Conservation (phyloP, 2,888 invertebrate genomes). For the Acanthosepion pharaonis region DNA sequence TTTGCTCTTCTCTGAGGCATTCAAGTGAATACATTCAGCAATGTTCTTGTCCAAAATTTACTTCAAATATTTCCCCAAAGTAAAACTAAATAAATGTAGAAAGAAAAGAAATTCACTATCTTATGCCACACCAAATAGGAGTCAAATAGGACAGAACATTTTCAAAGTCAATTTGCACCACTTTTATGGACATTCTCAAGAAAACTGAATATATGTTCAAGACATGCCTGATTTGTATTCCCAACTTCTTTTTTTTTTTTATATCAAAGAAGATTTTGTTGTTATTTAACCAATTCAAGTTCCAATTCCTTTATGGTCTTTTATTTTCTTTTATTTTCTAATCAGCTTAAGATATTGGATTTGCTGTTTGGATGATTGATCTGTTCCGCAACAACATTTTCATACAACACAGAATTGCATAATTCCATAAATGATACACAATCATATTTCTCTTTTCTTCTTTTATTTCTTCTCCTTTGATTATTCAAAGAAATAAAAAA, state of each 20-base stretch:
- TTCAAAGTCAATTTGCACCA: neutral
- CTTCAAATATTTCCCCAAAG: neutral
- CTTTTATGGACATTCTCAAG: neutral
- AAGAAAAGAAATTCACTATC: neutral
- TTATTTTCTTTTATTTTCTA: neutral
- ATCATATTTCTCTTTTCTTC: neutral
- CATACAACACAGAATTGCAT: neutral
- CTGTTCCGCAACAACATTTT: neutral
- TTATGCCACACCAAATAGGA: neutral
- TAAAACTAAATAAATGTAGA: neutral
- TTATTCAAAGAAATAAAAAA: neutral
- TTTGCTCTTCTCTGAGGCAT: neutral
- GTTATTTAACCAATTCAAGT: neutral
- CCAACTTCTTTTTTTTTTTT: neutral
- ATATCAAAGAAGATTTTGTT: neutral
- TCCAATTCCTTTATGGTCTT: neutral
- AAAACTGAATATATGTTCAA: neutral
- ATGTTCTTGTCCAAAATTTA: neutral
- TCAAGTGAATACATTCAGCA: neutral
- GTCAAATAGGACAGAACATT: neutral
- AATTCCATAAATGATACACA: neutral
- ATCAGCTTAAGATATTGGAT: neutral
- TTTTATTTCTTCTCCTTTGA: neutral
- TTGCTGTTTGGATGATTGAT: neutral
- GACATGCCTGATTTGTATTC: neutral